phyloP scores from a whole-genome alignment of 2,888 invertebrate genomes.

The Junonia oenone region DNA sequence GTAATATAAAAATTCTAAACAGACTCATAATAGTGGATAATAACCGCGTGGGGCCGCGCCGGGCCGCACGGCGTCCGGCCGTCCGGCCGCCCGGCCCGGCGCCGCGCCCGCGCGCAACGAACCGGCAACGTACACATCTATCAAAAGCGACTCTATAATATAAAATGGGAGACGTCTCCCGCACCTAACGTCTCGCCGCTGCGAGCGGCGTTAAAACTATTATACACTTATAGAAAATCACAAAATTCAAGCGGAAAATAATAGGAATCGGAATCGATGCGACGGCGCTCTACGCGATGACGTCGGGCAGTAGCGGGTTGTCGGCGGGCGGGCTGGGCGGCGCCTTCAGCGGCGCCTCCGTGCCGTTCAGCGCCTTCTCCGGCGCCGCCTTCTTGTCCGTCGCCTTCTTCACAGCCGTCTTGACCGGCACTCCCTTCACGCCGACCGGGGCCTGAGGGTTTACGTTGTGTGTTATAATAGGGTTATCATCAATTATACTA shows the following conservation, averaged over 20 bases:
- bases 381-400: constrained; percentile 31
- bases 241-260: constrained; percentile 78
- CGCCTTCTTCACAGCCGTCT: constrained; percentile 32
- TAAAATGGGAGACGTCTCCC: constrained; percentile 69
- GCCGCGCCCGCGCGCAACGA: constrained; percentile 18
- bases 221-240: constrained; percentile 77
- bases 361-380: constrained; percentile 38
- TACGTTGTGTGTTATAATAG: background rate
- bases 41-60: constrained; percentile 41
- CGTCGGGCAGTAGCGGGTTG: constrained; percentile 66
- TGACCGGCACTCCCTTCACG: background rate
- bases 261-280: constrained; percentile 59
- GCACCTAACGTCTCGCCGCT: constrained; percentile 70
- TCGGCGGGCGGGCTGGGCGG: constrained; percentile 74
- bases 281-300: constrained; percentile 59
- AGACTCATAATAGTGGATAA: constrained; percentile 72
- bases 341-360: constrained; percentile 56
- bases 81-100: background rate
- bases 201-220: constrained; percentile 61
- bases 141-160: constrained; percentile 76
- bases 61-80: constrained; percentile 12
- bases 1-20: constrained; percentile 79
- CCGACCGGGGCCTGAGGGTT: too few relatives aligned
- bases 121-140: constrained; percentile 39
- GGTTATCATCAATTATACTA: too few relatives aligned